phyloP scores from a whole-genome alignment of 2,113 vertebrate species.

The Fulica atra region DNA sequence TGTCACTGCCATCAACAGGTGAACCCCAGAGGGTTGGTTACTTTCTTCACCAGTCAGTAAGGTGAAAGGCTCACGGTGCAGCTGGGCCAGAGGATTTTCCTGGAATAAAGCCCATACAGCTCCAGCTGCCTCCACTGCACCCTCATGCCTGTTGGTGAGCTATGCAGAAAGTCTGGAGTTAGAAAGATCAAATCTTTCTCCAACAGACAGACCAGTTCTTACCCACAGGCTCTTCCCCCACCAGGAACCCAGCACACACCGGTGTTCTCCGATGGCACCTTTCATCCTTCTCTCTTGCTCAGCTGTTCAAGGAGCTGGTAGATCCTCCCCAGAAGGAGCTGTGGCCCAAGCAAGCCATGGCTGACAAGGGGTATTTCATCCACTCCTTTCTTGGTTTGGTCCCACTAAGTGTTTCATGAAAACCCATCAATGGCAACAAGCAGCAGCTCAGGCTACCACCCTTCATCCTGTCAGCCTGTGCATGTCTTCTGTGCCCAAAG shows the following conservation, averaged over 20 bases:
- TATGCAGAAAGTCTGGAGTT: background rate
- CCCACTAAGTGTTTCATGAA: background rate
- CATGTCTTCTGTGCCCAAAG: background rate
- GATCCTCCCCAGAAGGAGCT: background rate
- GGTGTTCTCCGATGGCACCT: background rate
- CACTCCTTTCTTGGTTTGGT: background rate
- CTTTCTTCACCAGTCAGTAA: background rate
- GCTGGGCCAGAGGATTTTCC: background rate
- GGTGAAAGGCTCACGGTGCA: background rate
- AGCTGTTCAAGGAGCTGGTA: background rate
- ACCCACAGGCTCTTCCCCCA: background rate
- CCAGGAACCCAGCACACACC: background rate
- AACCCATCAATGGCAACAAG: background rate
- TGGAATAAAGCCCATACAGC: background rate
- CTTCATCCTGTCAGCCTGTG: background rate
- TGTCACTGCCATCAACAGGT: background rate
- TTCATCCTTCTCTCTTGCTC: background rate
- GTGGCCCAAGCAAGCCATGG: background rate
- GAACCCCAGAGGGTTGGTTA: background rate
- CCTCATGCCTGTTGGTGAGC: background rate
- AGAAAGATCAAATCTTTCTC: background rate
- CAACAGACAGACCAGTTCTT: background rate
- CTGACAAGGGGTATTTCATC: background rate
- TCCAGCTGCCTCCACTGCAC: background rate
- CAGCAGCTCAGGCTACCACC: background rate